These are phyloP conservation scores for Metallyticus violacea DNA, from an alignment of 2,888 invertebrate genomes.

Conservation along the genomic window DNA sequence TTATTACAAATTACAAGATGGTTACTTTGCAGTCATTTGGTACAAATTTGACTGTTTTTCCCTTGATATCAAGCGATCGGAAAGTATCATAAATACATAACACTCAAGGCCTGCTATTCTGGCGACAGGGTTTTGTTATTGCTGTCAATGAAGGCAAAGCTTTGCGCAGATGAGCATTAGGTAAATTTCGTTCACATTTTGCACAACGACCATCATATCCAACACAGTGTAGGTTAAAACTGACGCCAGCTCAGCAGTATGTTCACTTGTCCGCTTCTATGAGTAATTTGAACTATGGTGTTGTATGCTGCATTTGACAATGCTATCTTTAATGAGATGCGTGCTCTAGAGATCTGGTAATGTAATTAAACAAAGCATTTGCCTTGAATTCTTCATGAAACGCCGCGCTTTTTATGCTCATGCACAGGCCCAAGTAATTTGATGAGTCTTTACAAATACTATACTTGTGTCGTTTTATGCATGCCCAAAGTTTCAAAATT, in stretches of 20 bases:
- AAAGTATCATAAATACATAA: too few relatives aligned
- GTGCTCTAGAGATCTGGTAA: neutral
- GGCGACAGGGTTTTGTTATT: neutral
- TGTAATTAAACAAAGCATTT: neutral
- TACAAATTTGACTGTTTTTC: too few relatives aligned
- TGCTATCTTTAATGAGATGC: neutral
- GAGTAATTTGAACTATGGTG: neutral
- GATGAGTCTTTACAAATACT: neutral
- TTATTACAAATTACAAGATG: too few relatives aligned
- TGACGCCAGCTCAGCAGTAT: neutral
- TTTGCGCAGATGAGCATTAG: neutral
- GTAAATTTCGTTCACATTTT: neutral
- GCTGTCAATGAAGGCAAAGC: too few relatives aligned
- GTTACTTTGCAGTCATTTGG: too few relatives aligned
- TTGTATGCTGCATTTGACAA: neutral
- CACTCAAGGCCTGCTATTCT: neutral
- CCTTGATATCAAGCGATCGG: too few relatives aligned
- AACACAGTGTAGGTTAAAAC: neutral
- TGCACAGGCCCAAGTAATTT: neutral
- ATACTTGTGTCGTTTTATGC: neutral
- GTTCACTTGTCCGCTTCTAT: neutral
- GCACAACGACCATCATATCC: neutral
- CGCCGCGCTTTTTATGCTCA: neutral
- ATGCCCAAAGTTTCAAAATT: too few relatives aligned
- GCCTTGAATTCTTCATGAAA: neutral